These are phyloP conservation scores for Callithrix jacchus DNA, from an alignment of 2,113 vertebrate genomes.

Conservation along the genomic window DNA sequence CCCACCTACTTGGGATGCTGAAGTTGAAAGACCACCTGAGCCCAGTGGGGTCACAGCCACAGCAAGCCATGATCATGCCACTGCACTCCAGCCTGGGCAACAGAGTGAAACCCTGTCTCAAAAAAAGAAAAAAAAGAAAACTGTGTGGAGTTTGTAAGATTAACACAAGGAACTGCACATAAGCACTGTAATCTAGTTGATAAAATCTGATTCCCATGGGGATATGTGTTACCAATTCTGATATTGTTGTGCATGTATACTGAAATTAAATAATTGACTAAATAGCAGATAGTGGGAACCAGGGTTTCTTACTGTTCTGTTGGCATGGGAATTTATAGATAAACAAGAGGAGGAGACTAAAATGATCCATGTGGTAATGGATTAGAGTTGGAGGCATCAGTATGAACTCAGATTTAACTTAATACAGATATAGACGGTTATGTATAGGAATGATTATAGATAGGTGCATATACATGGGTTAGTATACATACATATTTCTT, in stretches of 20 bases:
- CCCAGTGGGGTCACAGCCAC: too few species aligned
- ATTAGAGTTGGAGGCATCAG: slow-evolving; percentile 11
- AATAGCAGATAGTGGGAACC: slow-evolving; percentile 36
- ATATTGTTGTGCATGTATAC: neutral
- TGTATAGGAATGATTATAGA: neutral
- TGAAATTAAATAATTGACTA: slow-evolving; percentile 16
- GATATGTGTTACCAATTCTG: slow-evolving; percentile 20
- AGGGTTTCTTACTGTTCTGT: slow-evolving; percentile 31
- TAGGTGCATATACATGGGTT: neutral
- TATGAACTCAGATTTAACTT: slow-evolving; percentile 22
- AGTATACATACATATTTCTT: slow-evolving; percentile 21
- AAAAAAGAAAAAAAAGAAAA: too few species aligned
- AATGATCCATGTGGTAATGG: neutral
- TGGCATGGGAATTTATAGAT: slow-evolving; percentile 38
- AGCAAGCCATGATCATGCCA: too few species aligned
- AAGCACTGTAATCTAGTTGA: slow-evolving; percentile 22
- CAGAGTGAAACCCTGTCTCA: too few species aligned
- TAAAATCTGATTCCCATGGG: slow-evolving; percentile 26
- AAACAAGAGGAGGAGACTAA: slow-evolving; percentile 12
- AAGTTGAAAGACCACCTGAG: too few species aligned
- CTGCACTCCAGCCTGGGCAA: too few species aligned
- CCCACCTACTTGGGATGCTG: too few species aligned
- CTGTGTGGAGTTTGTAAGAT: neutral
- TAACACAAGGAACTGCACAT: slow-evolving; percentile 14
- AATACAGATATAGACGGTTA: slow-evolving; percentile 29